These are phyloP conservation scores for Pionites leucogaster DNA, from an alignment of 2,113 vertebrate genomes.

Conservation along the genomic window DNA sequence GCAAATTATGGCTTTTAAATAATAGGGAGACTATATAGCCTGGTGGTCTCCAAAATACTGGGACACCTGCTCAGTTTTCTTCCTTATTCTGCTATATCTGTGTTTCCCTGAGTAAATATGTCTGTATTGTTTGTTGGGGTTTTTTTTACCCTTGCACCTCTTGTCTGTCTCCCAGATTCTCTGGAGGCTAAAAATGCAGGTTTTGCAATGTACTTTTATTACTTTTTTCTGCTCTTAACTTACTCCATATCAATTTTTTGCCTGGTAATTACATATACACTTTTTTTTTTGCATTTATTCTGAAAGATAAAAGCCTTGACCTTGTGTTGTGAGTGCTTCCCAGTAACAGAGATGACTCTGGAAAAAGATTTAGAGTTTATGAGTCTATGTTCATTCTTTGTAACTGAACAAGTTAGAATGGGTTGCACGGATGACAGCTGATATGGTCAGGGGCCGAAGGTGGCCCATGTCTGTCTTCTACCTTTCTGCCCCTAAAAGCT, in stretches of 20 bases:
- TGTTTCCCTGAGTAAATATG: not conserved
- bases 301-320: not conserved
- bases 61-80: not conserved
- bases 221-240: not conserved
- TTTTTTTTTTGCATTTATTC: not conserved
- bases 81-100: not conserved
- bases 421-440: not conserved
- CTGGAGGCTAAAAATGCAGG: not conserved
- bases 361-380: not conserved
- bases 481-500: not conserved
- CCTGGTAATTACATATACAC: not conserved
- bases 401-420: not conserved
- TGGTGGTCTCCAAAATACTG: not conserved
- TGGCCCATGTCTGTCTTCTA: not conserved
- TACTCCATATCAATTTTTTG: rapidly evolving
- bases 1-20: not conserved
- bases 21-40: not conserved
- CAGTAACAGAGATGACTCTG: not conserved
- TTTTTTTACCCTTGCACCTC: not conserved
- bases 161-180: not conserved
- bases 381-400: not conserved
- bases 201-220: not conserved
- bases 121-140: not conserved
- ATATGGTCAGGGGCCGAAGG: not conserved
- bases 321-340: not conserved